phyloP scores from a whole-genome alignment of 2,888 invertebrate species.

The Cyaniris semiargus region DNA sequence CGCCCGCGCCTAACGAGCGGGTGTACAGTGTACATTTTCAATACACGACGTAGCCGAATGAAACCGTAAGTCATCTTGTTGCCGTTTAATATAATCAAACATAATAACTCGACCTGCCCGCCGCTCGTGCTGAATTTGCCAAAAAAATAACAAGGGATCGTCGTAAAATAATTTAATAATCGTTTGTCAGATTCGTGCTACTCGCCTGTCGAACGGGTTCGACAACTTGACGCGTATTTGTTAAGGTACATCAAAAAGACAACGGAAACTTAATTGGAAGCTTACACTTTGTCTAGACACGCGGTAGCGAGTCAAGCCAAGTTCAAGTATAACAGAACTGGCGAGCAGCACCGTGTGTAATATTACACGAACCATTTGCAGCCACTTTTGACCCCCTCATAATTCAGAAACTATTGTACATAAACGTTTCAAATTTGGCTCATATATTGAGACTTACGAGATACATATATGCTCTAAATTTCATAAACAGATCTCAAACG shows the following conservation, averaged over 20 bases:
- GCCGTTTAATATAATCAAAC: constrained; percentile 38
- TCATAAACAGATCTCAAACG: no score
- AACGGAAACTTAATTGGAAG: background rate
- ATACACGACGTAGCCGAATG: constrained; percentile 48
- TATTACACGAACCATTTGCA: no score
- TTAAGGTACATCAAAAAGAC: background rate
- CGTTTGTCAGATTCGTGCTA: background rate
- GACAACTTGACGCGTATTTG: background rate
- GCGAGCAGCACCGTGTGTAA: no score
- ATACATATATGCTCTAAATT: no score
- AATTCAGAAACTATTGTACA: no score
- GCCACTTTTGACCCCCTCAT: no score
- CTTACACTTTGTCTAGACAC: background rate
- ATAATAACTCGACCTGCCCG: constrained; percentile 8
- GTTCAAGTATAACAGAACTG: no score
- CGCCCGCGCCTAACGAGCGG: constrained; percentile 69
- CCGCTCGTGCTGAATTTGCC: background rate
- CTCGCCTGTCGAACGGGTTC: background rate
- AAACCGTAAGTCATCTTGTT: constrained; percentile 47
- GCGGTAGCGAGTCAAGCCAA: no score
- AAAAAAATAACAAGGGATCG: background rate
- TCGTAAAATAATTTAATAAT: constrained; percentile 1
- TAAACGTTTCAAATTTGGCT: no score
- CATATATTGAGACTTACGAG: no score
- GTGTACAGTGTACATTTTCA: constrained; percentile 71